Evolutionary conservation across 2,797 vertebrate species (phyloP), one percentile per base, ranked within the genome.

Genomic region (Tapera naevia): DNA sequence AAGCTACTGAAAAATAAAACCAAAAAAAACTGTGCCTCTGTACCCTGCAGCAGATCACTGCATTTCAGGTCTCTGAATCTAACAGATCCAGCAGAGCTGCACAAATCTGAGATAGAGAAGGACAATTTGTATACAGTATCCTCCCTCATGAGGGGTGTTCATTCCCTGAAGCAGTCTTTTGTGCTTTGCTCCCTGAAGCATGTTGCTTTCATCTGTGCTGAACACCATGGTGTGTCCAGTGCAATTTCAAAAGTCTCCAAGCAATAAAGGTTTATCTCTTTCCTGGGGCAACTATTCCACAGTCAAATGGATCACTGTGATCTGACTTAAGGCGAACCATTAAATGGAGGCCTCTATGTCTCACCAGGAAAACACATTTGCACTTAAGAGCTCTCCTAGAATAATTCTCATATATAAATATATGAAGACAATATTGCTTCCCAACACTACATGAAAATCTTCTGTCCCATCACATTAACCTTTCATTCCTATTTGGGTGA

Each of bases 261-360:
- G 87, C 39, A 93, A 70, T 91, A 89, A 91, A 80, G 24, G 46
- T 86, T 95, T 94, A 95, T 54, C 75, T 35, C 43, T 80, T 92
- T 95, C 71, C 83, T 54, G 78, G n/a, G 60, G 78, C 51, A 90
- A 67, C 64, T 71, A 16, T 80, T 91, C 78, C 46, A 86, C 32
- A 83, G 70, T 32, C 87, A 91, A 88, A 89, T 53, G 54, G 70
- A 74, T 84, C 17, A 2, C n/a, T 60, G 54, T 62, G 28, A 32
- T 86, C 56, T 86, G 35, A 70, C 65, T 89, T 79, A 62, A 79
- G 73, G 43, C 45, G 24, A 21, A 5, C 51, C 86, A 30, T 53
- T 92, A 92, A 81, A 87, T 25, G 22, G 46, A 70, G 18, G 41
- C 6, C 74, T 83, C 60, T 72, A 17, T 45, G 35, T 18, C 51